A percentile compares a stretch with the other conserved stretches of the same genome.
Conservation (phyloP, 2,113 vertebrate genomes). For the Tetraodon nigroviridis region DNA sequence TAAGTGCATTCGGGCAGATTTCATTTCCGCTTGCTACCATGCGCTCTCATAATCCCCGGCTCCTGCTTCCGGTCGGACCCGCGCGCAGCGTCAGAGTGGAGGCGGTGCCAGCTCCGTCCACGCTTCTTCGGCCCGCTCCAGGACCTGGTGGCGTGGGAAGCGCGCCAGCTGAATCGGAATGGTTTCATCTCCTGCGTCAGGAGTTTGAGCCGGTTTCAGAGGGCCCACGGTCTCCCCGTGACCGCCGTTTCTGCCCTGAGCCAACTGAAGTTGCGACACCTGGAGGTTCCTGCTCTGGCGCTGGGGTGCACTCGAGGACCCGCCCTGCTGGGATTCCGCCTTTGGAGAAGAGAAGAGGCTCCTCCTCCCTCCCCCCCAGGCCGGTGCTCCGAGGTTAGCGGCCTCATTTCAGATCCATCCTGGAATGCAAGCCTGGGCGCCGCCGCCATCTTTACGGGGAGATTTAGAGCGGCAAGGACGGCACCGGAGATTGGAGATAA, state of each 20-base stretch:
- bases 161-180: conserved; percentile 49
- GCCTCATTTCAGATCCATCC: conserved; percentile 62
- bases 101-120: conserved; percentile 51
- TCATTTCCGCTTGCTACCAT: too few species aligned
- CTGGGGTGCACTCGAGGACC: too few species aligned
- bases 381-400: conserved; percentile 54
- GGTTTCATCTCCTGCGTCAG: conserved; percentile 11
- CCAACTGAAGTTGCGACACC: too few species aligned
- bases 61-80: too few species aligned
- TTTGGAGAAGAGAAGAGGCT: not conserved
- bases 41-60: too few species aligned
- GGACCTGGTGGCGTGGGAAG: conserved; percentile 63
- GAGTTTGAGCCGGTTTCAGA: conserved; percentile 32
- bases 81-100: conserved; percentile 63
- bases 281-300: too few species aligned
- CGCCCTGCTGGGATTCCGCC: too few species aligned
- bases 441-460: conserved; percentile 55
- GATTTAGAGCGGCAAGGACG: conserved; percentile 66
- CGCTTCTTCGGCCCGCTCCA: conserved; percentile 45
- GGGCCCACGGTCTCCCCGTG: not conserved
- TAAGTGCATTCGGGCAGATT: too few species aligned
- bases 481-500: conserved; percentile 66
- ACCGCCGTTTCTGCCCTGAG: not conserved
- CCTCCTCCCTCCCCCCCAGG: too few species aligned
- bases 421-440: conserved; percentile 39